Evolutionary conservation across 2,888 invertebrate genomes (phyloP).

Genomic region (Nemotelus nigrinus): DNA sequence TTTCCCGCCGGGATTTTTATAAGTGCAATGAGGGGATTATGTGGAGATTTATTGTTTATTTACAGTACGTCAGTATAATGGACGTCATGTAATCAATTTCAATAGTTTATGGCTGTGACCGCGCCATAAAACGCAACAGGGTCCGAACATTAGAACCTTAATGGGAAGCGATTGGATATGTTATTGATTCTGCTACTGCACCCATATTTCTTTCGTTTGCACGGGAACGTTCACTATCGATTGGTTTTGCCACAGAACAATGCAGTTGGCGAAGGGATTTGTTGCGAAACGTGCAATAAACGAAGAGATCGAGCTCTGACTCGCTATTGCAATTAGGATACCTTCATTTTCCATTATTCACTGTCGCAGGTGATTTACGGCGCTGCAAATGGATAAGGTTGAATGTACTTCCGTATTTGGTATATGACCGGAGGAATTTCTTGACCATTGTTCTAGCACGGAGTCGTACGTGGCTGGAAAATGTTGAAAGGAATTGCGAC

Average conservation of each 20-base stretch:
- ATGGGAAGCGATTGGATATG: conserved; percentile 7
- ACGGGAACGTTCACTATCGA: not conserved
- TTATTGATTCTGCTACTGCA: conserved; percentile 2
- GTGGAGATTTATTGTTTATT: conserved; percentile 35
- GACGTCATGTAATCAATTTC: conserved; percentile 26
- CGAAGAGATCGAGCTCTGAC: not conserved
- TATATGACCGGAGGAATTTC: conserved; percentile 3
- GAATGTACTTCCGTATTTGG: conserved; percentile 18
- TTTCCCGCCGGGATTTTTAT: conserved; percentile 1
- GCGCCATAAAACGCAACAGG: conserved; percentile 22
- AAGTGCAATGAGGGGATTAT: conserved; percentile 16
- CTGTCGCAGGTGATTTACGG: conserved; percentile 32
- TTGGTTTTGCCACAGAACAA: not conserved
- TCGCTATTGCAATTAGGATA: conserved; percentile 21
- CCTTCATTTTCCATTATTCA: conserved; percentile 30
- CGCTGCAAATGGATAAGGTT: conserved; percentile 8
- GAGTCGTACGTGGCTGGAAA: not conserved
- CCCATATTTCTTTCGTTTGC: not conserved
- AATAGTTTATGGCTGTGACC: conserved; percentile 16
- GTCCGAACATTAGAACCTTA: conserved; percentile 15
- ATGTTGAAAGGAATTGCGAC: not conserved
- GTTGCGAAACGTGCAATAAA: conserved; percentile 24
- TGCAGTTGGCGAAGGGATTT: not conserved
- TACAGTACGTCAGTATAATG: conserved; percentile 10
- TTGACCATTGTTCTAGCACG: conserved; percentile 7